Conservation (phyloP, 2,888 invertebrate species). For the Tanypteryx hageni region DNA sequence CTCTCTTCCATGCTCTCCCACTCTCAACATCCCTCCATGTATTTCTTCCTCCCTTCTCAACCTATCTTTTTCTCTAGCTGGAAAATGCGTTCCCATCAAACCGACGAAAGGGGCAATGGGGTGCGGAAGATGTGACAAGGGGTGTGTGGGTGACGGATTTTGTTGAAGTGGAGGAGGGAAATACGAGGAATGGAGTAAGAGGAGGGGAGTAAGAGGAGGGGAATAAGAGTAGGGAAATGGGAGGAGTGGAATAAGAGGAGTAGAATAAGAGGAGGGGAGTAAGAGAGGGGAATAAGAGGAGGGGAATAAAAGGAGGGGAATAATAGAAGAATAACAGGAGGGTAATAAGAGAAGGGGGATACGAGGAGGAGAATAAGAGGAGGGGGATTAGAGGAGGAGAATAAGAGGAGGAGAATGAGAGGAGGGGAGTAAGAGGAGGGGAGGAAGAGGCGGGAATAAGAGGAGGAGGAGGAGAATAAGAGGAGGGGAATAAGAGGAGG, state of each 20-base stretch:
- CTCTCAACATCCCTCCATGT: too few relatives aligned
- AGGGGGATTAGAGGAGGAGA: neutral
- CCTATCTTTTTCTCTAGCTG: neutral
- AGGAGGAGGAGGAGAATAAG: neutral
- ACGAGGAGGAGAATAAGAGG: neutral
- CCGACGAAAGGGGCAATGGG: neutral
- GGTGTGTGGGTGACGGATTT: too few relatives aligned
- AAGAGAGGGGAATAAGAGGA: neutral
- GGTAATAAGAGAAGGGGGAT: neutral
- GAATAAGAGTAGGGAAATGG: neutral
- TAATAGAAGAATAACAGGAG: too few relatives aligned
- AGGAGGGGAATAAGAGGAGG: neutral
- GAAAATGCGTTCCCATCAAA: slow-evolving; percentile 10
- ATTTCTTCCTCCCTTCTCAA: neutral
- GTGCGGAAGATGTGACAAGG: neutral
- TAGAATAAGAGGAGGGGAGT: neutral
- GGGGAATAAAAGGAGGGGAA: neutral
- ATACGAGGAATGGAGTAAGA: too few relatives aligned
- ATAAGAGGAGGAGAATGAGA: neutral
- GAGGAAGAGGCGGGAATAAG: neutral
- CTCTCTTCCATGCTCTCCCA: too few relatives aligned
- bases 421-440: neutral
- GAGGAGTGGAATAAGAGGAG: neutral
- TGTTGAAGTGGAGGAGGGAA: too few relatives aligned
- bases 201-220: neutral